Evolutionary conservation across 2,113 vertebrate genomes (phyloP).

Genomic region (Leptodactylus fuscus): DNA sequence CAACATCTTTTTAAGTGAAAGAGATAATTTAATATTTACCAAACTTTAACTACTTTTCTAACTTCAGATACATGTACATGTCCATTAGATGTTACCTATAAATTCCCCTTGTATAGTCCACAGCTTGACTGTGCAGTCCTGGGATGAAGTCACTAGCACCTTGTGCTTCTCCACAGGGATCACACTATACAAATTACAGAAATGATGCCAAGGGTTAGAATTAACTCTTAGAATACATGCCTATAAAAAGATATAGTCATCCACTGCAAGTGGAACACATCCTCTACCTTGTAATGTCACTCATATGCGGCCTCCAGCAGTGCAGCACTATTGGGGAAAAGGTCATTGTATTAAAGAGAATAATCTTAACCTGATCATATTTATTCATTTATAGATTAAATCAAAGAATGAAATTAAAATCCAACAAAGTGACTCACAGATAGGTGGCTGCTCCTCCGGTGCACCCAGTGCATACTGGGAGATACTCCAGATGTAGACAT

Average conservation of each 20-base stretch:
- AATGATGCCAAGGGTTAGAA: background rate
- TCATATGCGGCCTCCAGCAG: constrained; percentile 56
- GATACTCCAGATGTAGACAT: constrained; percentile 62
- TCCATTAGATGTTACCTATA: constrained; percentile 50
- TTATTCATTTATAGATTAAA: background rate
- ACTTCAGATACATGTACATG: background rate
- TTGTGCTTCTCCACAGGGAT: constrained; percentile 52
- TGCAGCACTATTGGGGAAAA: constrained; percentile 53
- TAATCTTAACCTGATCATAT: background rate
- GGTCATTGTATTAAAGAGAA: background rate
- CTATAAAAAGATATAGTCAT: background rate
- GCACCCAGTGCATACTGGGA: constrained; percentile 57
- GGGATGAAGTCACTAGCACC: constrained; percentile 60
- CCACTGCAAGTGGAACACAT: too few relatives aligned
- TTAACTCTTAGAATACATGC: background rate
- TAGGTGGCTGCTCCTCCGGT: constrained; percentile 57
- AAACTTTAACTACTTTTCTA: background rate
- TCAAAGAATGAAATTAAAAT: background rate
- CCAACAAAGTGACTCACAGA: constrained; percentile 53
- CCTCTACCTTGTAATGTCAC: constrained; percentile 58
- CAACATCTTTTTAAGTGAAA: background rate
- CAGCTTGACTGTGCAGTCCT: constrained; percentile 62
- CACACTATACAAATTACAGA: constrained; percentile 33
- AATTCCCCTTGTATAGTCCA: constrained; percentile 62
- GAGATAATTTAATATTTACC: background rate